A percentile compares a stretch with the other conserved stretches of the same genome.
Conservation (phyloP, 2,797 vertebrate genomes). For the Periophthalmus magnuspinnatus region DNA sequence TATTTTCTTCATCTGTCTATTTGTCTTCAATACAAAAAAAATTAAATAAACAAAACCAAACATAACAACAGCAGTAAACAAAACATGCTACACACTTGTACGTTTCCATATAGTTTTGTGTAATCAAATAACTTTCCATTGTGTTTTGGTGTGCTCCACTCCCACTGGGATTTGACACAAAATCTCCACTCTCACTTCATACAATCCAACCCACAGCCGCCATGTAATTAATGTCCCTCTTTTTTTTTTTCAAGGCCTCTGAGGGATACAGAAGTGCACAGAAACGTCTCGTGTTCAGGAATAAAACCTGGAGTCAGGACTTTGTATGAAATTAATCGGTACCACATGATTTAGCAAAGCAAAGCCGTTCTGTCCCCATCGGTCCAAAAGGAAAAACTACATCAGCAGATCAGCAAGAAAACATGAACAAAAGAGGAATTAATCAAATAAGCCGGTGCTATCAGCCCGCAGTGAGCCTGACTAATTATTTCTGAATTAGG, state of each 20-base stretch:
- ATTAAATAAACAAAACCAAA: too few relatives aligned
- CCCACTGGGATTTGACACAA: conserved; percentile 24
- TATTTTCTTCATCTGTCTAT: too few relatives aligned
- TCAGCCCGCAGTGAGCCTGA: neutral
- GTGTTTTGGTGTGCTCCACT: conserved; percentile 10
- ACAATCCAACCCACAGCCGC: neutral
- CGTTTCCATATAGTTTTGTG: neutral
- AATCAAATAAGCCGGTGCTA: neutral
- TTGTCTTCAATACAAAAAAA: too few relatives aligned
- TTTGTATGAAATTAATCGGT: conserved; percentile 10
- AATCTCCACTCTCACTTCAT: conserved; percentile 19
- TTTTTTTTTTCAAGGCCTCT: conserved; percentile 9
- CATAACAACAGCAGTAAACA: too few relatives aligned
- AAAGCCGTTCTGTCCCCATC: neutral
- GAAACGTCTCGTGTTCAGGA: conserved; percentile 17
- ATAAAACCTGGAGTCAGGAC: conserved; percentile 20
- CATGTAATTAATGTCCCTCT: conserved; percentile 29
- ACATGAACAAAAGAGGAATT: neutral
- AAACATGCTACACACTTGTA: neutral
- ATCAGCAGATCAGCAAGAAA: neutral
- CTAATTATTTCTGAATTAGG: conserved; percentile 11
- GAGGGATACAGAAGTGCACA: conserved; percentile 18
- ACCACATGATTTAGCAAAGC: conserved; percentile 17
- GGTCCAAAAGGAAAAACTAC: conserved; percentile 4
- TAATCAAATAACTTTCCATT: neutral